These are phyloP conservation scores for Castor canadensis DNA, from an alignment of 2,113 vertebrate genomes.

Conservation along the genomic window DNA sequence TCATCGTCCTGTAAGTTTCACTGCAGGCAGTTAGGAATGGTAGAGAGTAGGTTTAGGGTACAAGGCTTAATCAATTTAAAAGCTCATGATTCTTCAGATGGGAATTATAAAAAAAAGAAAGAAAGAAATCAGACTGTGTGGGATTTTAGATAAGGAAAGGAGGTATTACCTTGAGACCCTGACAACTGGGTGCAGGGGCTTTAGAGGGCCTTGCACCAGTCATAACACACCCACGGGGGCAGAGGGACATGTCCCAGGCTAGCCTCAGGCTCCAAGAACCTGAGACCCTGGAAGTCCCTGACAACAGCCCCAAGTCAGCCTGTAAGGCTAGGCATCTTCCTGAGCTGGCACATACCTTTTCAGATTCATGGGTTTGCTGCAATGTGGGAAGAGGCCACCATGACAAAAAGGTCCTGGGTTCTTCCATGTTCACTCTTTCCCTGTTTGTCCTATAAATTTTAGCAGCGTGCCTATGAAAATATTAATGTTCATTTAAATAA, in stretches of 20 bases:
- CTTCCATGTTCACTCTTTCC: not conserved
- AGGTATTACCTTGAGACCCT: not conserved
- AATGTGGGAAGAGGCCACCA: not conserved
- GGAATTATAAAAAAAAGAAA: not conserved
- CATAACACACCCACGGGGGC: not conserved
- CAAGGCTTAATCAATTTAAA: not conserved
- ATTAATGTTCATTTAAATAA: not conserved
- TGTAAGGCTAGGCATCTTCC: not conserved
- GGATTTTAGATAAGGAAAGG: not conserved
- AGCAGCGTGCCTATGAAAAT: not conserved
- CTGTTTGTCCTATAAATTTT: not conserved
- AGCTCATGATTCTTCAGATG: not conserved
- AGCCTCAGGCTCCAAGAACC: not conserved
- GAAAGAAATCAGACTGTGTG: not conserved
- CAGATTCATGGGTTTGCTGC: too few relatives aligned
- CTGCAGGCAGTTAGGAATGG: not conserved
- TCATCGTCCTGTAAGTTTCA: slow-evolving; percentile 94
- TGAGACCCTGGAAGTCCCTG: not conserved
- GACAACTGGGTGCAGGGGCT: too few relatives aligned
- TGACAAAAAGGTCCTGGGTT: not conserved
- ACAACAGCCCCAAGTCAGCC: not conserved
- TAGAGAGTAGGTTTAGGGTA: not conserved
- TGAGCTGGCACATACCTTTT: not conserved
- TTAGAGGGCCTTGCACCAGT: not conserved
- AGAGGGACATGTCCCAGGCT: not conserved